Percentiles rank a stretch among this genome's conserved stretches.
phyloP scores from a whole-genome alignment of 1,140 invertebrate species.

The Temnothorax curvispinosus region DNA sequence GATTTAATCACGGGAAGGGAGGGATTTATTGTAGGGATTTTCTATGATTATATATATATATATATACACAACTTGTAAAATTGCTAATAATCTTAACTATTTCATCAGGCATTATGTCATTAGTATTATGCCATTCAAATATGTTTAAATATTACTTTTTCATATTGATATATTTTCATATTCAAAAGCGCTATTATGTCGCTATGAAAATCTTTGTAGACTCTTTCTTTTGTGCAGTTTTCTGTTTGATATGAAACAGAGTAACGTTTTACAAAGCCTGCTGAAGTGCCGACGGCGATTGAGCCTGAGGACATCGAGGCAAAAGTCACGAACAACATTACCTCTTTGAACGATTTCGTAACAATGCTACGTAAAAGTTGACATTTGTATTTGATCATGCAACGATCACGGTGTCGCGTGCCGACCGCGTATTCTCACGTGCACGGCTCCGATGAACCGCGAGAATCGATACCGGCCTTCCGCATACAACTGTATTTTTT shows the following conservation, averaged over 20 bases:
- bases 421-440: constrained; percentile 51
- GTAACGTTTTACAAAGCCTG: neutral
- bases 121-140: neutral
- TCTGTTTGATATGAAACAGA: constrained; percentile 9
- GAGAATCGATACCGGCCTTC: constrained; percentile 66
- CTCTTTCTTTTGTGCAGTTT: neutral
- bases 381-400: constrained; percentile 74
- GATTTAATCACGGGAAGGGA: no score
- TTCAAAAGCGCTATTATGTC: neutral
- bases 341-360: constrained; percentile 20
- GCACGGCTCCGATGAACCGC: constrained; percentile 44
- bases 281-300: neutral
- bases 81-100: no score
- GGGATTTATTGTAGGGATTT: no score
- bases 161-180: neutral
- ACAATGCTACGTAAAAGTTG: constrained; percentile 61
- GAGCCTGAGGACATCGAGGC: neutral
- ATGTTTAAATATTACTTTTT: neutral
- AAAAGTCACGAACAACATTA: constrained; percentile 3
- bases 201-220: neutral
- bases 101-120: neutral
- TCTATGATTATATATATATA: no score
- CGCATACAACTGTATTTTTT: constrained; percentile 34
- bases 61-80: no score
- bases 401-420: constrained; percentile 69